A percentile compares a stretch with the other conserved stretches of the same genome.
Conservation (phyloP, 2,797 vertebrate species). For the Chaetophractus vellerosus region DNA sequence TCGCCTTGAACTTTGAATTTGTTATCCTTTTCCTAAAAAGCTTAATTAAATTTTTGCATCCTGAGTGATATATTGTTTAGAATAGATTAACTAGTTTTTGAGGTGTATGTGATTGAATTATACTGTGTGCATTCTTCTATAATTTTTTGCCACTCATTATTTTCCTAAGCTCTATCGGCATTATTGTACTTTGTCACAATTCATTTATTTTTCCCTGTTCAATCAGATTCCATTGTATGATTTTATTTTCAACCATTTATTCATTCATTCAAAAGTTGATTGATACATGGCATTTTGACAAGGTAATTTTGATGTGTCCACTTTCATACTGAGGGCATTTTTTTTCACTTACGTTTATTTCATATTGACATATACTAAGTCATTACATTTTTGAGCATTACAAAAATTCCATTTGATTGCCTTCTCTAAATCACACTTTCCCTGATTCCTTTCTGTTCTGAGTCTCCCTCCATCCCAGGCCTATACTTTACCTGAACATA, state of each 20-base stretch:
- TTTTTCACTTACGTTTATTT: slow-evolving; percentile 40
- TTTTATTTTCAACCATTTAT: not conserved
- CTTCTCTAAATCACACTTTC: not conserved
- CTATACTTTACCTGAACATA: not conserved
- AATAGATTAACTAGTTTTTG: not conserved
- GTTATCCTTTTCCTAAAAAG: not conserved
- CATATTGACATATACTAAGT: not conserved
- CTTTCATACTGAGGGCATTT: not conserved
- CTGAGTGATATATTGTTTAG: not conserved
- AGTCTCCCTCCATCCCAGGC: not conserved
- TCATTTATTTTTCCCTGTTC: slow-evolving; percentile 5
- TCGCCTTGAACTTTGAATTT: not conserved
- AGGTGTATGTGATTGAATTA: not conserved
- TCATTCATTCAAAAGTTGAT: not conserved
- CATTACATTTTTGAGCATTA: slow-evolving; percentile 34
- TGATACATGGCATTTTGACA: not conserved
- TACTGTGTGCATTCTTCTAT: not conserved
- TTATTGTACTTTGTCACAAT: not conserved
- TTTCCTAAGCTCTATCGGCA: not conserved
- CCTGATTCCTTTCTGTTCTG: not conserved
- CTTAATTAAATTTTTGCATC: not conserved
- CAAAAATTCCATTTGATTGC: not conserved
- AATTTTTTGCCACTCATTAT: not conserved
- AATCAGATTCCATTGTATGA: not conserved
- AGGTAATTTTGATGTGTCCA: not conserved